Conservation (phyloP, 2,888 invertebrate genomes). For the Petrolisthes manimaculis region DNA sequence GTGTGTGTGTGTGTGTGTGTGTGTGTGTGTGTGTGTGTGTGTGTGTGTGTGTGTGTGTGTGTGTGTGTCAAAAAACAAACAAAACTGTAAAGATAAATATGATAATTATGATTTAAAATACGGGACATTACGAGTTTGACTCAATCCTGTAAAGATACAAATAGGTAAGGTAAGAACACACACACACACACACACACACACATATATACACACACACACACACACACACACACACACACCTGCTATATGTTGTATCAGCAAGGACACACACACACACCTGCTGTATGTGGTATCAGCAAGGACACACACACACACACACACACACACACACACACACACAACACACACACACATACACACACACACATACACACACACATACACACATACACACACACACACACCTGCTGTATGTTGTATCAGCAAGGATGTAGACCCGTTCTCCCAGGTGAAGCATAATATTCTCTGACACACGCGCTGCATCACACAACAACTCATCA, state of each 20-base stretch:
- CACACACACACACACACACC: background rate
- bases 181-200: background rate
- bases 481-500: conserved; percentile 38
- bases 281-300: background rate
- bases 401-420: conserved; percentile 40
- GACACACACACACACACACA: too few species aligned
- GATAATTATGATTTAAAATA: too few species aligned
- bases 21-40: too few species aligned
- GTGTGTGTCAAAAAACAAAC: too few species aligned
- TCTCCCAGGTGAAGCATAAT: background rate
- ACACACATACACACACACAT: background rate
- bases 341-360: background rate
- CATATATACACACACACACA: background rate
- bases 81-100: too few species aligned
- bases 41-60: too few species aligned
- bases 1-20: too few species aligned
- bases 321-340: too few species aligned
- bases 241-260: conserved; percentile 41
- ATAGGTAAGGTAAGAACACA: too few species aligned
- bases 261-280: conserved; percentile 31
- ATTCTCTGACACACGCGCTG: conserved; percentile 11
- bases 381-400: background rate
- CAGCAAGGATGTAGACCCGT: conserved; percentile 33
- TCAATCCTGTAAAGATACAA: too few species aligned
- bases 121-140: too few species aligned